Conservation (phyloP, 2,888 invertebrate species). For the Gonocerus acuteangulatus region DNA sequence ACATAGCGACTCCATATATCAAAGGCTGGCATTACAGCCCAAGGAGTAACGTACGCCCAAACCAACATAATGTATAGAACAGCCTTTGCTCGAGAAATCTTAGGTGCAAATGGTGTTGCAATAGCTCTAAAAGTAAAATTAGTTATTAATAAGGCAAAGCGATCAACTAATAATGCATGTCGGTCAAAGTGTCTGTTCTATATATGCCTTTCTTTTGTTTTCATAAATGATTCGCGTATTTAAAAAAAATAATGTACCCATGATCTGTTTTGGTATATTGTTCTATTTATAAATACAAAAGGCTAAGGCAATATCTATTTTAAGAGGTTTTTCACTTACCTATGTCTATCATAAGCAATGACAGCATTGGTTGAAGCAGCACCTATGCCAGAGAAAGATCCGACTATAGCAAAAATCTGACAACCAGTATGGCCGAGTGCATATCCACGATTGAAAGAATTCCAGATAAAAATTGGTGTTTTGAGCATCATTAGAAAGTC, state of each 20-base stretch:
- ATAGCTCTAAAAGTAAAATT: slow-evolving; percentile 55
- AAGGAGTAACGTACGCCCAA: slow-evolving; percentile 73
- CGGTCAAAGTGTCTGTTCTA: too few species aligned
- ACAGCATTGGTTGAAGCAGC: slow-evolving; percentile 74
- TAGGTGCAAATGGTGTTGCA: slow-evolving; percentile 73
- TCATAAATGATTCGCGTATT: neutral
- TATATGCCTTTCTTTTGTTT: neutral
- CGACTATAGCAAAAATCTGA: slow-evolving; percentile 66
- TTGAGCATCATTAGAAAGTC: slow-evolving; percentile 85
- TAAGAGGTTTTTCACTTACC: slow-evolving; percentile 43
- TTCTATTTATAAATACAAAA: too few species aligned
- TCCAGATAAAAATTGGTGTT: slow-evolving; percentile 76
- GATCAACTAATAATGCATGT: too few species aligned
- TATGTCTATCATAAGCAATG: slow-evolving; percentile 73
- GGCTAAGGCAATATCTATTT: too few species aligned
- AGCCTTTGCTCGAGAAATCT: slow-evolving; percentile 71
- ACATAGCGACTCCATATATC: slow-evolving; percentile 81
- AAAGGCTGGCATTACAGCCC: slow-evolving; percentile 68
- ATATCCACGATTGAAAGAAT: slow-evolving; percentile 70
- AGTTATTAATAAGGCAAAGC: neutral
- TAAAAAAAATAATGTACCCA: neutral
- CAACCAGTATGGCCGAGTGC: slow-evolving; percentile 67
- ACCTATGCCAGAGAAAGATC: slow-evolving; percentile 71
- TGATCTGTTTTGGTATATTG: too few species aligned
- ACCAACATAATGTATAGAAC: slow-evolving; percentile 62